Evolutionary conservation across 2,888 invertebrate species (phyloP).

Genomic region (Lasioglossum pauxillum): DNA sequence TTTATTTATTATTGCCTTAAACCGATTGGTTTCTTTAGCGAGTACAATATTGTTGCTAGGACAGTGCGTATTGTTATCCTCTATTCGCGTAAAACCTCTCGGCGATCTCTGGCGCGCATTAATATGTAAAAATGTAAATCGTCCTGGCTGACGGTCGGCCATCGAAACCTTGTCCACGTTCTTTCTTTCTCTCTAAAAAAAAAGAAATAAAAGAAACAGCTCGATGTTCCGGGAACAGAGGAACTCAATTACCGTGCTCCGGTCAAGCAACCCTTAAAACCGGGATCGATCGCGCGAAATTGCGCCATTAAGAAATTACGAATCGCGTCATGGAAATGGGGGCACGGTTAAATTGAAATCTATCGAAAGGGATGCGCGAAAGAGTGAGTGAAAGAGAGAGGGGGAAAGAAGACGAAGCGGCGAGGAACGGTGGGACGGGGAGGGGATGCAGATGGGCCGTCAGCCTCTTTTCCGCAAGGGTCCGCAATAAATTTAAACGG

Average conservation of each 20-base stretch:
- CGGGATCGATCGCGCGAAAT: conserved; percentile 12
- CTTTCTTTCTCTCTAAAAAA: not conserved
- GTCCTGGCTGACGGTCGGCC: not conserved
- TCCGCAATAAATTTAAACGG: conserved; percentile 81
- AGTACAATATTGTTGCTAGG: not conserved
- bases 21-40: too few relatives aligned
- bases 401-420: not conserved
- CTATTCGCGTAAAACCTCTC: not conserved
- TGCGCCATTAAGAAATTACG: conserved; percentile 16
- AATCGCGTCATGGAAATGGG: conserved; percentile 3
- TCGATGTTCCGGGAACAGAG: not conserved
- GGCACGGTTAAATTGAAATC: conserved; percentile 14
- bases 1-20: too few relatives aligned
- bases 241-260: not conserved
- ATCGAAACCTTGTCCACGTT: not conserved
- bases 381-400: not conserved
- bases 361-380: not conserved
- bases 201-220: not conserved
- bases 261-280: not conserved
- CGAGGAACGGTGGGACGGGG: not conserved
- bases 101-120: not conserved
- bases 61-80: not conserved
- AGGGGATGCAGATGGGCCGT: conserved; percentile 71
- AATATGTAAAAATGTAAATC: conserved; percentile 17
- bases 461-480: conserved; percentile 74